Base-by-base conservation (phyloP, 2,888 invertebrate species). In the Cephus rjabovi region DNA sequence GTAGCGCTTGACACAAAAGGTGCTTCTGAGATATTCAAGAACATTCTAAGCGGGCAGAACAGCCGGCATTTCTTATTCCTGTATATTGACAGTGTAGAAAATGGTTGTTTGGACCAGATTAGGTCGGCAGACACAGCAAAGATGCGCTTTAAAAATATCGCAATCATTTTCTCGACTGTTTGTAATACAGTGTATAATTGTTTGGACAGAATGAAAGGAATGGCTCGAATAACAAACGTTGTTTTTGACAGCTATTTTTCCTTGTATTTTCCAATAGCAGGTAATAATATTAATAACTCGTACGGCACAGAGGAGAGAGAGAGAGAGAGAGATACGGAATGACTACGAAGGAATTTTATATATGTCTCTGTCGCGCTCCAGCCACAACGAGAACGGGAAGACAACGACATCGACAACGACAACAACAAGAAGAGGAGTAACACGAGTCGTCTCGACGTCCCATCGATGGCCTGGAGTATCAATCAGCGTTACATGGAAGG, bases 1-100 rank as follows among this genome's bases (percentile, higher is more conserved):
- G 56, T 1, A 56, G 23, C 56, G 23, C 9, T 56, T 9, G 23
- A 56, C 56, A 23, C 69, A 83, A 85, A 95, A 95, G 93, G 94
- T 37, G 94, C 94, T 1, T 94, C 95, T 0, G 93, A 93, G 93
- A 95, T 94, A 0, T 93, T 95, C 80, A 88, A 92, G 80, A 94
- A 94, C 81, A 80, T 95, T 0, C 87, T 95, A 0, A 90, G 92
- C 56, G 93, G 94, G 83, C 88, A 94, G 33, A 93, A 92, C 80
- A 85, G 88, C 0, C 86, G 92, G 1, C 94, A 94, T 85, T 92
- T 92, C 4, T 15, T 23, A 71, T 94, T 95, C 87, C 94, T 94
- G 0, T 89, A 93, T 74, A 91, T 95, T 12, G 93, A 92, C 81
- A 91, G 95, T 33, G 94, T 94, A 0, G 95, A 94, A 83, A 95